Base-by-base conservation (phyloP, 2,888 invertebrate species). In the Agrilus biguttatus region DNA sequence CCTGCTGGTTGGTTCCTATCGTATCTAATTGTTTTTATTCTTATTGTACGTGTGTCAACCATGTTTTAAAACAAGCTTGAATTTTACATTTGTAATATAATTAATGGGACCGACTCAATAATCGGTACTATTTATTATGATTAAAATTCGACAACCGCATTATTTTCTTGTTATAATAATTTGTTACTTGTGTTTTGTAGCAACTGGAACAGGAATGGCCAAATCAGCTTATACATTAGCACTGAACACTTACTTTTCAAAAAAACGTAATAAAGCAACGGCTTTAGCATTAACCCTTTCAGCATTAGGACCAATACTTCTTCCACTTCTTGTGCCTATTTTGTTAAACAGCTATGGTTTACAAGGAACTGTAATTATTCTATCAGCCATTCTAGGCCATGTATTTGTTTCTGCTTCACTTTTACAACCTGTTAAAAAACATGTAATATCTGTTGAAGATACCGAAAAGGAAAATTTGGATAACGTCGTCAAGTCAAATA, bases 361-460 rank as follows among this genome's bases (percentile, higher is more conserved):
- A 57, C 67, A 75, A 63, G 77, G 76, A 37, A 74, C 78, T 1
- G 73, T 77, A 45, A 59, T 81, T 33, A 73, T 80, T 45, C 62
- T 80, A 40, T 72, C 75, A 39, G 79, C 72, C 3, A 63, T 80
- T 38, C 72, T 75, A 44, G 65, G 79, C 1, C 75, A 83, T 60
- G 72, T 75, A 0, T 57, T 79, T 5, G 59, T 74, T 43, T 77
- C 73, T 7, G 74, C 77, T 2, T 60, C 71, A 45, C 61, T 82
- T 43, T 66, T 81, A 37, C 77, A 80, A 53, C 83, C 82, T 13
- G 69, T 78, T 2, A 75, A 77, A 61, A 78, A 78, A 77, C 79
- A 81, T 59, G 62, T 72, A 58, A 73, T 5, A 21, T 5, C 21
- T 5, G 21, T 5, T 5, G 21, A 21, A 2, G 21, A 21, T 21